Evolutionary conservation across 2,888 invertebrate species (phyloP).

Genomic region (Anticlea derivata): DNA sequence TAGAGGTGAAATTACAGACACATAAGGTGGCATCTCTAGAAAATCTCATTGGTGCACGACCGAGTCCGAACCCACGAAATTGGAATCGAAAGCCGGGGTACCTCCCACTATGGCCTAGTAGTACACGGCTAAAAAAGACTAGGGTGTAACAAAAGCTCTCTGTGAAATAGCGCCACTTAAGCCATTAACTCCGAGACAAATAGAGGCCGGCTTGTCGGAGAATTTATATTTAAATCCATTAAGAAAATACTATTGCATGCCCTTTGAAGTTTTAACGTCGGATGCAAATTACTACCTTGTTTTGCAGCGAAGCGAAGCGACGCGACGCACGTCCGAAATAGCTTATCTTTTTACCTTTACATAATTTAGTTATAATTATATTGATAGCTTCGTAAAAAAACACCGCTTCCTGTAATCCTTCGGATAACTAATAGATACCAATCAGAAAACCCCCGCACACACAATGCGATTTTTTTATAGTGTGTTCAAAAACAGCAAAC

Average conservation of each 20-base stretch:
- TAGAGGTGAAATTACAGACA: too few species aligned
- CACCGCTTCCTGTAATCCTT: too few species aligned
- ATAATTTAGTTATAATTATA: slow-evolving; percentile 7
- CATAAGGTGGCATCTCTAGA: too few species aligned
- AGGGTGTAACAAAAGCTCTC: slow-evolving; percentile 8
- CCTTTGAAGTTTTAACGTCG: slow-evolving; percentile 12
- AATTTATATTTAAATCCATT: slow-evolving; percentile 10
- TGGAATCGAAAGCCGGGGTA: too few species aligned
- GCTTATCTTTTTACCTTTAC: background rate
- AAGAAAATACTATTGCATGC: slow-evolving; percentile 15
- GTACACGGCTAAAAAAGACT: too few species aligned
- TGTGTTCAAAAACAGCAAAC: too few species aligned
- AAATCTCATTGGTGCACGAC: too few species aligned
- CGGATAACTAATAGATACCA: too few species aligned
- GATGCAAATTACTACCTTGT: slow-evolving; percentile 13
- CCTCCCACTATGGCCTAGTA: too few species aligned
- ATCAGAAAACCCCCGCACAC: too few species aligned
- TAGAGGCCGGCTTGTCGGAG: slow-evolving; percentile 13
- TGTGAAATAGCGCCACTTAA: slow-evolving; percentile 8
- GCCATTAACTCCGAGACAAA: slow-evolving; percentile 20
- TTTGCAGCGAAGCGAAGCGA: slow-evolving; percentile 8
- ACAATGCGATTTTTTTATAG: too few species aligned
- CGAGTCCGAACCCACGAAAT: too few species aligned
- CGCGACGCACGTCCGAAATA: background rate
- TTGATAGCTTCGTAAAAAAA: background rate